Conservation (phyloP, 1,140 invertebrate genomes). For the Hirudo medicinalis region DNA sequence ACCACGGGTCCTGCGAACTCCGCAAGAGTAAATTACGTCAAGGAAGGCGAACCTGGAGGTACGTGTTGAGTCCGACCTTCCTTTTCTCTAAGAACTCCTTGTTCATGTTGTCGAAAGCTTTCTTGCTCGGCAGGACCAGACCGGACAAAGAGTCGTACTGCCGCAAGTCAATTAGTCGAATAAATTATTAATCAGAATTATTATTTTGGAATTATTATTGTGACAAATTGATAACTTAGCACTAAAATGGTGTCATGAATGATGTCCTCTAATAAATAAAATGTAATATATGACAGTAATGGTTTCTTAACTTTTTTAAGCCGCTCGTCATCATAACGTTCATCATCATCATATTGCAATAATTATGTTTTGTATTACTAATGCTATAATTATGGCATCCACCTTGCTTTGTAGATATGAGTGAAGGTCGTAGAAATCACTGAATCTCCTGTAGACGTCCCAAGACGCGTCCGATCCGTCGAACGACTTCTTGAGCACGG, state of each 20-base stretch:
- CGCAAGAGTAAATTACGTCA: too few species aligned
- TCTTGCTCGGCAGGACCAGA: constrained; percentile 76
- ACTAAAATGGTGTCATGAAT: too few species aligned
- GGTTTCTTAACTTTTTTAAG: too few species aligned
- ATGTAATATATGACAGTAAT: too few species aligned
- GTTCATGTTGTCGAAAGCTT: constrained; percentile 83
- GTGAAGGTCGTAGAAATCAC: constrained; percentile 74
- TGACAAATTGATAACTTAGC: too few species aligned
- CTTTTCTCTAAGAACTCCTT: constrained; percentile 69
- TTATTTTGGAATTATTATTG: too few species aligned
- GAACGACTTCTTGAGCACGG: constrained; percentile 53
- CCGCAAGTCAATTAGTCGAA: constrained; percentile 26
- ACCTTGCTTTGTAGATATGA: constrained; percentile 48
- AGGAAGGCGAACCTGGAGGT: constrained; percentile 49
- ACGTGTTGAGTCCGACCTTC: constrained; percentile 68
- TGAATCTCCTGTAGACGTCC: constrained; percentile 56
- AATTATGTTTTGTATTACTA: too few species aligned
- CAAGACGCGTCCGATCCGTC: constrained; percentile 53
- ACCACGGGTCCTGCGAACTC: too few species aligned
- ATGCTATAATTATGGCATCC: constrained; percentile 26
- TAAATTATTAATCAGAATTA: not conserved
- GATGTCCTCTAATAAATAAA: too few species aligned
- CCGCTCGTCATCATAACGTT: too few species aligned
- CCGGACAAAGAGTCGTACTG: constrained; percentile 65
- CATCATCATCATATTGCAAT: too few species aligned